Evolutionary conservation across 2,888 invertebrate genomes (phyloP).

Genomic region (Drosophila affinis): DNA sequence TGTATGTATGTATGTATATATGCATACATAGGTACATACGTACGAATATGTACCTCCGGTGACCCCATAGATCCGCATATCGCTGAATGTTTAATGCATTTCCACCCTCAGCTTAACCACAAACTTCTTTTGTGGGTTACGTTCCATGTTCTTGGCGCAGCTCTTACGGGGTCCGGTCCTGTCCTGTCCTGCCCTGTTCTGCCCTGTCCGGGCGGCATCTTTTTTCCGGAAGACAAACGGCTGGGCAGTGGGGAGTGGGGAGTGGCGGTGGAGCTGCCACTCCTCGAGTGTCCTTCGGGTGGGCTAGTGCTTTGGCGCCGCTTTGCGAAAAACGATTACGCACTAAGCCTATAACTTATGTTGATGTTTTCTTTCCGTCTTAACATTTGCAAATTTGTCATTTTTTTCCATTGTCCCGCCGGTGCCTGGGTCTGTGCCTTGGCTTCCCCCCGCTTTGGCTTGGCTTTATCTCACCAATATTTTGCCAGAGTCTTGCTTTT

Average conservation of each 20-base stretch:
- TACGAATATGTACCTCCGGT: neutral
- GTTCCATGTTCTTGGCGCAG: neutral
- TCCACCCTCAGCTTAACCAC: neutral
- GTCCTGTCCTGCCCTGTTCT: neutral
- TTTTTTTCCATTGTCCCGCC: conserved; percentile 50
- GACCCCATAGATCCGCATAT: neutral
- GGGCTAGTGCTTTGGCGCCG: conserved; percentile 50
- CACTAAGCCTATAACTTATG: conserved; percentile 80
- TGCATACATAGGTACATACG: too few relatives aligned
- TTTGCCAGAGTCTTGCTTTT: conserved; percentile 58
- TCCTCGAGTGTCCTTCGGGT: conserved; percentile 8
- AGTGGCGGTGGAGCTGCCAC: conserved; percentile 66
- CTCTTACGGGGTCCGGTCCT: neutral
- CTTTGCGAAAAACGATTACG: conserved; percentile 79
- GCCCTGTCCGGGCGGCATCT: neutral
- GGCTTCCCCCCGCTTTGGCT: conserved; percentile 17
- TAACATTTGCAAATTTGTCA: conserved; percentile 81
- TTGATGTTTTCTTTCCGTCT: conserved; percentile 80
- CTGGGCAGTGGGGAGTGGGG: conserved; percentile 66
- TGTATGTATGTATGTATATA: too few relatives aligned
- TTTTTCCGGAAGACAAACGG: neutral
- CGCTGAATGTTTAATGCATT: neutral
- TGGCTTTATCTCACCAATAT: conserved; percentile 57
- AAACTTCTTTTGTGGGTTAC: neutral
- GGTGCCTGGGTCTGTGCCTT: neutral